Evolutionary conservation across 1,140 invertebrate genomes (phyloP), one percentile per base, ranked within the genome.

Genomic region (Cyphomyrmex costatus): DNA sequence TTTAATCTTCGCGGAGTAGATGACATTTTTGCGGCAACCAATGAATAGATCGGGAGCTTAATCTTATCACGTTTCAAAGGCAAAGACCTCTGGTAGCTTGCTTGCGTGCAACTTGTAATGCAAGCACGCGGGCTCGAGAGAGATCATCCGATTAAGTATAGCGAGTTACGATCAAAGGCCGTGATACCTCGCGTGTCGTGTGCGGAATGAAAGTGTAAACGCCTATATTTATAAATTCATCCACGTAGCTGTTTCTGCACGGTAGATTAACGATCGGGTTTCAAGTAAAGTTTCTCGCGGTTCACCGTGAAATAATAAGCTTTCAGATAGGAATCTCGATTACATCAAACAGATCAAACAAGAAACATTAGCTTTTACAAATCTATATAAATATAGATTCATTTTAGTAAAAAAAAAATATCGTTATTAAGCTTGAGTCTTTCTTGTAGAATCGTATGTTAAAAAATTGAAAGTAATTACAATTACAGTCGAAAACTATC

Each of bases 101-200:
- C 77, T 89, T 61, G 88, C 88, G 88, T 89, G 88, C 88, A 83
- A 70, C 49, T 83, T 86, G 88, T 89, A 89, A 89, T 58, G 88
- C 88, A 86, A 89, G 71, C 88, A 53, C 74, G 61, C 68, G 56
- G 83, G 33, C 56, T 70, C 71, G 88, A 89, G 88, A 89, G 88
- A 89, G 88, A 89, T 86, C 88, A 89, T 89, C 88, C 87, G 88
- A 89, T 89, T 89, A 89, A 89, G 84, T 82, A 85, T 89, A 83
- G 88, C 88, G 33, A 89, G 73, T 74, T 89, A 89, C 88, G 88
- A 89, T 89, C 88, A 66, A 63, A 60, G 46, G 46, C 77, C 65
- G 65, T 73, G 88, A 89, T 89, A 89, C 30, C 79, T 88, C 77
- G 79, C 87, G 76, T 66, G 71, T 53, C 74, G 82, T 83, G 79